Evolutionary conservation across 2,797 vertebrate species (phyloP), one percentile per base, ranked within the genome.

Genomic region (Etheostoma nigrum): DNA sequence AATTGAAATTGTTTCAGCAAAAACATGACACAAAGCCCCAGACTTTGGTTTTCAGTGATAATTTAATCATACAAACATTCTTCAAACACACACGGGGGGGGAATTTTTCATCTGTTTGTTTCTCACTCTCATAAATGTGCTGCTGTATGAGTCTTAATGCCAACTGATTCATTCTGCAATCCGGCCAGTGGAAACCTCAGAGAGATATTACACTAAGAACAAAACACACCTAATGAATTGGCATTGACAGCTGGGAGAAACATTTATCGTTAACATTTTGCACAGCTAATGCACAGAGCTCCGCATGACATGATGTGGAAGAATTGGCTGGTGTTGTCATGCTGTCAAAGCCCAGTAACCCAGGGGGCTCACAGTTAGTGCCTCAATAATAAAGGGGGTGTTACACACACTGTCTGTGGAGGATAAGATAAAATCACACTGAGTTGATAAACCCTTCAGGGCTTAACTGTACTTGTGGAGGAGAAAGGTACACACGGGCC

Each of bases 1-100:
- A 67, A 59, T 14, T 13, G 42, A 13, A 44, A 15, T 13, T 44
- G 42, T 11, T 11, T 40, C 19, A 2, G 27, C 19, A 88, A 57
- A 92, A 92, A 92, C 73, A 86, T 15, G 54, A 59, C 42, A 78
- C 55, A 71, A 44, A 81, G 30, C 15, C 1, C 54, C 23, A 70
- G 8, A 13, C 2, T 74, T 87, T 65, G 73, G 45, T 85, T 93
- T 92, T 94, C 88, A 93, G 94, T 96, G 96, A 98, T 97, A 97
- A 98, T 98, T 98, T 98, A 98, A 97, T 98, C 95, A 96, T 97
- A 97, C 95, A 97, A 97, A 98, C 96, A 96, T 95, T 96, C 96
- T 95, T 97, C 97, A 96, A 93, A 96, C 96, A 96, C 93, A 94
- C 95, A 30, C 30, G 1, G 30, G 30, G 30, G 30, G 30, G 30